Evolutionary conservation across 2,113 vertebrate species (phyloP), one percentile per base, ranked within the genome.

Genomic region (Tiliqua scincoides): DNA sequence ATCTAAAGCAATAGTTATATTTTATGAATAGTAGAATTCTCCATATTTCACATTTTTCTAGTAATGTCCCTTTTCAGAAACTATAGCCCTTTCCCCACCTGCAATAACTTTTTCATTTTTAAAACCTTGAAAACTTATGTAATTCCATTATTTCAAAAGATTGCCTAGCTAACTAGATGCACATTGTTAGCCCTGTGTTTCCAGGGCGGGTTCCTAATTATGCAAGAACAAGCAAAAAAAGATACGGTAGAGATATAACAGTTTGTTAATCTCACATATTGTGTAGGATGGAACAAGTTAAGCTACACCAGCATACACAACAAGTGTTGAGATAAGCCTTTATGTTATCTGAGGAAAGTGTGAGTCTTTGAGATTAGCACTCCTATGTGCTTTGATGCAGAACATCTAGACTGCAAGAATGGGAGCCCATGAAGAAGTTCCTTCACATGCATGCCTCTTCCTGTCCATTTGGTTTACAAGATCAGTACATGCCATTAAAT

Each of bases 141-240:
- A 68, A 70, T 71, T 57, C 20, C 72, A 62, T 32, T 30, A 20
- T 62, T 84, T 73, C 71, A 52, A 84, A 84, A 43, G n/a, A 74
- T 20, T 74, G 37, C 35, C 71, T 30, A 37, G 21, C 12, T 57
- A 35, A 70, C 9, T 71, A 27, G 73, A 59, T 40, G 59, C 72
- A 72, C 43, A 48, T 48, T 78, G 86, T 85, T n/a, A n/a, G n/a
- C 62, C 85, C 80, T 86, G 85, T 72, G 84, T 85, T 88, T 79
- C 52, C 20, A 88, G 91, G 82, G 32, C 10, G 48, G 88, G 85
- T 75, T 89, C 88, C 89, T 48, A 52, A 76, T 82, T 70, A 90
- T 61, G 0, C 4, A 84, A 83, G 79, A 37, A 54, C 12, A 48
- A 48, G 8, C 0, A 1, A 90, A 89, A 89, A 84, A 88, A 85